phyloP scores from a whole-genome alignment of 2,797 vertebrate species.

The Sebastes matsubarae region DNA sequence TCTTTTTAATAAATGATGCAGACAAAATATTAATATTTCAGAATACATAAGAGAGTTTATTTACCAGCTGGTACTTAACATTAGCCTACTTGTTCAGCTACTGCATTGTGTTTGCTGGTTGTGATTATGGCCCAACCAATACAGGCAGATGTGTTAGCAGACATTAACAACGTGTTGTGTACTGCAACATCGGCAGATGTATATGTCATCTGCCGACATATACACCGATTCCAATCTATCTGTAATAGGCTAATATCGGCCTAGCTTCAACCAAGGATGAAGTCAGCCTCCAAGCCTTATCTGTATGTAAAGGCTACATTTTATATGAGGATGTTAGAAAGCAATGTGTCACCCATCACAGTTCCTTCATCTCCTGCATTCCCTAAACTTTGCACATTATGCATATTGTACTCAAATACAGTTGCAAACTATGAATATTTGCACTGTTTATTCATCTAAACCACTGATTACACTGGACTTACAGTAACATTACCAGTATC shows the following conservation, averaged over 20 bases:
- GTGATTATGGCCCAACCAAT: neutral
- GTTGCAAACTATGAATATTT: neutral
- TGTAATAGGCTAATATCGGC: neutral
- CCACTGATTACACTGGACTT: neutral
- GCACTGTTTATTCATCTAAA: neutral
- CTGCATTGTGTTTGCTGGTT: neutral
- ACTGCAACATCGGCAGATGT: no score
- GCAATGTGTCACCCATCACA: neutral
- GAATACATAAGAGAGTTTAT: neutral
- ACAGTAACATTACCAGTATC: neutral
- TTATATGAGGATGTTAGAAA: neutral
- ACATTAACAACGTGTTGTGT: neutral
- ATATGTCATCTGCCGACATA: neutral
- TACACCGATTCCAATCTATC: neutral
- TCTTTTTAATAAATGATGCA: constrained; percentile 11
- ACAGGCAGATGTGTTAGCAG: neutral
- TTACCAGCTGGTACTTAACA: constrained; percentile 2
- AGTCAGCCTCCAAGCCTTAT: neutral
- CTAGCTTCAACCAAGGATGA: neutral
- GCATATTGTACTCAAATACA: neutral
- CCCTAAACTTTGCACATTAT: neutral
- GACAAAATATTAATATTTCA: neutral
- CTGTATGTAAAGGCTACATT: neutral
- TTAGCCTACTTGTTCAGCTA: neutral
- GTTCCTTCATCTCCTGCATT: neutral